Percentiles rank a stretch among this genome's conserved stretches.
Evolutionary conservation across 2,113 vertebrate species (phyloP).

Genomic region (Pyrgilauda ruficollis): DNA sequence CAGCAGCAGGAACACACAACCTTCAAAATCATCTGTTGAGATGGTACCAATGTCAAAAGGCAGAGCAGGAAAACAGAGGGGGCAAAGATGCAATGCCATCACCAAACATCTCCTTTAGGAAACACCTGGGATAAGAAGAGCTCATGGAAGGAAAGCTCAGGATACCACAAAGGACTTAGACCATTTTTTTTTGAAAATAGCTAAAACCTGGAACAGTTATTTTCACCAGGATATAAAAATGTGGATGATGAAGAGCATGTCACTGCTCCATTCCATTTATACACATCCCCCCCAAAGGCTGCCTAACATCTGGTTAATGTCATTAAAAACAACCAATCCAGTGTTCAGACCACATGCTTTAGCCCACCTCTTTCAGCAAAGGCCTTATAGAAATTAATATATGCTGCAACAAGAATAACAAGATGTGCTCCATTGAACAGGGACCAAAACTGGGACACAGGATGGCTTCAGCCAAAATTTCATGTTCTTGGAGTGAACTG

Average conservation of each 20-base stretch:
- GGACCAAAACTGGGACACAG: neutral
- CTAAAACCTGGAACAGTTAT: neutral
- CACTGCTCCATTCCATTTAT: neutral
- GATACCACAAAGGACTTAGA: neutral
- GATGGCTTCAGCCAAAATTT: neutral
- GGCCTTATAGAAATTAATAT: neutral
- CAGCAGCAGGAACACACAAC: neutral
- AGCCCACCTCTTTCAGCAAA: neutral
- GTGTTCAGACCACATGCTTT: neutral
- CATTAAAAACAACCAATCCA: neutral
- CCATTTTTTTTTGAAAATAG: neutral
- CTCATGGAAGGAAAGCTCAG: neutral
- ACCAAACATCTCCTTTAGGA: neutral
- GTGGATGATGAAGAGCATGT: neutral
- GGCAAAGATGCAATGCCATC: accelerated
- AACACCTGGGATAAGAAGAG: neutral
- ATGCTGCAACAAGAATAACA: neutral
- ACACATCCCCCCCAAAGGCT: accelerated
- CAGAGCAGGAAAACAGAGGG: neutral
- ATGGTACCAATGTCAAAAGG: neutral
- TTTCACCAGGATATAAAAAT: neutral
- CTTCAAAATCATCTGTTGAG: neutral
- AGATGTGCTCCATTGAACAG: neutral
- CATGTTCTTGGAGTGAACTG: neutral
- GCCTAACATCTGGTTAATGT: neutral